Conservation (phyloP, 1,140 invertebrate species). For the Psilanteris sp. region DNA sequence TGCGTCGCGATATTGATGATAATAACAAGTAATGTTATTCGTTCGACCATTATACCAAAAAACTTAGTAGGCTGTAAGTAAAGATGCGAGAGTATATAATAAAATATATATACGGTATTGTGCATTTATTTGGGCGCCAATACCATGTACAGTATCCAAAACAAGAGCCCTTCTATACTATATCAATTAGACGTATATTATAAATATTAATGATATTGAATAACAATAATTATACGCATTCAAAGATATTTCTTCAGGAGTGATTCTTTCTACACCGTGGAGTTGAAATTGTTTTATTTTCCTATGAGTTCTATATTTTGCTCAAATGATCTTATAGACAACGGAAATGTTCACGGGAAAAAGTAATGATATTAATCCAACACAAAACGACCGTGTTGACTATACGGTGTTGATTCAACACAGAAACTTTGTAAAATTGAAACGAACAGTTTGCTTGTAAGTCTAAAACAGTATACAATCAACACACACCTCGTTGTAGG, state of each 20-base stretch:
- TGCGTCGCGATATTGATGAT: constrained; percentile 74
- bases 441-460: too few relatives aligned
- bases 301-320: constrained; percentile 30
- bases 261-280: constrained; percentile 23
- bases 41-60: constrained; percentile 70
- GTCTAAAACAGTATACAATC: too few relatives aligned
- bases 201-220: constrained; percentile 76
- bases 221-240: constrained; percentile 73
- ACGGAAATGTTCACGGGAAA: constrained; percentile 32
- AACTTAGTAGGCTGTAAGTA: constrained; percentile 50
- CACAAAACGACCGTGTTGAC: too few relatives aligned
- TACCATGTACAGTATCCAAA: constrained; percentile 71
- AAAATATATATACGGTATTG: constrained; percentile 54
- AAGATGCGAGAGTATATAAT: constrained; percentile 35
- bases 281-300: constrained; percentile 32
- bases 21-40: constrained; percentile 67
- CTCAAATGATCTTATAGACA: constrained; percentile 29
- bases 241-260: constrained; percentile 50
- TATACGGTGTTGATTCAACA: too few relatives aligned
- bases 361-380: too few relatives aligned
- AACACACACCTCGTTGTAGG: too few relatives aligned
- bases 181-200: constrained; percentile 72
- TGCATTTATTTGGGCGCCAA: constrained; percentile 47
- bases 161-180: constrained; percentile 68
- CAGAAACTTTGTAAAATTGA: too few relatives aligned